Evolutionary conservation across 2,113 vertebrate species (phyloP).

Genomic region (Ictalurus punctatus): DNA sequence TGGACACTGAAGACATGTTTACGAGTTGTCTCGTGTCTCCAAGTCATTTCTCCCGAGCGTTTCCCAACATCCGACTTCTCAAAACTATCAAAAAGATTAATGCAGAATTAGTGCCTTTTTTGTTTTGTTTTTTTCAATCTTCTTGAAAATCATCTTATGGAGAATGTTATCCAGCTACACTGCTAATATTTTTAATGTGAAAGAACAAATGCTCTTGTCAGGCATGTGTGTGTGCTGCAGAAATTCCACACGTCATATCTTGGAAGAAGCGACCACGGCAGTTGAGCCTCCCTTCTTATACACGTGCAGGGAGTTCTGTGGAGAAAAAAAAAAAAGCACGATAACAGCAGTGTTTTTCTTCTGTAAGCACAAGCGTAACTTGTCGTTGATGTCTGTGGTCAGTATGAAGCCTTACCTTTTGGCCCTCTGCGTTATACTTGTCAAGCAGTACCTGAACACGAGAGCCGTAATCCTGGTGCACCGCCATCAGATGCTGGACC

Average conservation of each 20-base stretch:
- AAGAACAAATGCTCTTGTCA: neutral
- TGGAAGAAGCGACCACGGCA: slow-evolving; percentile 65
- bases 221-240: neutral
- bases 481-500: slow-evolving; percentile 84
- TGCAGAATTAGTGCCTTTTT: neutral
- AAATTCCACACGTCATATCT: slow-evolving; percentile 65
- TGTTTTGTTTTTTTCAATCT: neutral
- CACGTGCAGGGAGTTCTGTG: slow-evolving; percentile 63
- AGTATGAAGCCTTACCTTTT: slow-evolving; percentile 70
- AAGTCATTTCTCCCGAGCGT: neutral
- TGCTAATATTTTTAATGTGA: neutral
- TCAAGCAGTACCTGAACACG: slow-evolving; percentile 79
- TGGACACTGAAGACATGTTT: neutral
- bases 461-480: slow-evolving; percentile 83
- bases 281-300: slow-evolving; percentile 68
- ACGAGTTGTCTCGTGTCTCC: neutral
- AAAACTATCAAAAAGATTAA: neutral
- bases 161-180: neutral
- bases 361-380: neutral
- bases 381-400: no score
- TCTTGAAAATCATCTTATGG: neutral
- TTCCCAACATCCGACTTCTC: neutral
- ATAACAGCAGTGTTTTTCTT: neutral
- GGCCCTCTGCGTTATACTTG: slow-evolving; percentile 76
- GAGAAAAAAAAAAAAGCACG: neutral